Evolutionary conservation across 2,888 invertebrate genomes (phyloP).

Genomic region (Conomelus anceps): DNA sequence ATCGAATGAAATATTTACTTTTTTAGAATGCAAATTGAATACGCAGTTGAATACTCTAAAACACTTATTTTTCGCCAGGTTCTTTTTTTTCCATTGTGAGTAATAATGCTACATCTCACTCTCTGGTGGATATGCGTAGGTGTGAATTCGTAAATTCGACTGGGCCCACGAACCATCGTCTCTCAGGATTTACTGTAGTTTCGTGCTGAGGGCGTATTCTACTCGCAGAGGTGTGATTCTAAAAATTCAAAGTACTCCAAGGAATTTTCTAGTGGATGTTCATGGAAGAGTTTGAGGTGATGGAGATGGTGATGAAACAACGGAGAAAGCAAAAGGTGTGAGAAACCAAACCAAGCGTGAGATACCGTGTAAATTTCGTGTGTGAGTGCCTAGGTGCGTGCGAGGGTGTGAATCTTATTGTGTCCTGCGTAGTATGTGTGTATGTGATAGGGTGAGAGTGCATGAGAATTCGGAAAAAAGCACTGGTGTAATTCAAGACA

Average conservation of each 20-base stretch:
- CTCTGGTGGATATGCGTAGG: too few relatives aligned
- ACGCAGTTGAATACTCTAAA: too few relatives aligned
- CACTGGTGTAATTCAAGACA: background rate
- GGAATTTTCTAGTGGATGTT: background rate
- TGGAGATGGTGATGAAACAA: background rate
- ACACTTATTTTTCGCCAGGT: background rate
- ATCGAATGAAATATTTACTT: too few relatives aligned
- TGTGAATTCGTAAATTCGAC: background rate
- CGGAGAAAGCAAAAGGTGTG: background rate
- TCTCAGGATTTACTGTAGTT: background rate
- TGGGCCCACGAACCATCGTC: background rate
- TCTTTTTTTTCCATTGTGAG: background rate
- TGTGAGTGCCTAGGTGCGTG: background rate
- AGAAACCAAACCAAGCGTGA: background rate
- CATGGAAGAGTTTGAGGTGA: too few relatives aligned
- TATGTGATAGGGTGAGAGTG: too few relatives aligned
- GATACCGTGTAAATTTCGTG: background rate
- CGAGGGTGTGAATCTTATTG: background rate
- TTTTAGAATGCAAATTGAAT: too few relatives aligned
- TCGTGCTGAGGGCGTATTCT: background rate
- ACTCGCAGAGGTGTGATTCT: background rate
- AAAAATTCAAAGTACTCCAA: background rate
- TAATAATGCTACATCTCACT: background rate
- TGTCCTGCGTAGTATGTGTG: too few relatives aligned
- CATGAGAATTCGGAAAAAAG: background rate